Evolutionary conservation across 2,888 invertebrate species (phyloP), one percentile per base, ranked within the genome.

Genomic region (Hyposoter dolosus): DNA sequence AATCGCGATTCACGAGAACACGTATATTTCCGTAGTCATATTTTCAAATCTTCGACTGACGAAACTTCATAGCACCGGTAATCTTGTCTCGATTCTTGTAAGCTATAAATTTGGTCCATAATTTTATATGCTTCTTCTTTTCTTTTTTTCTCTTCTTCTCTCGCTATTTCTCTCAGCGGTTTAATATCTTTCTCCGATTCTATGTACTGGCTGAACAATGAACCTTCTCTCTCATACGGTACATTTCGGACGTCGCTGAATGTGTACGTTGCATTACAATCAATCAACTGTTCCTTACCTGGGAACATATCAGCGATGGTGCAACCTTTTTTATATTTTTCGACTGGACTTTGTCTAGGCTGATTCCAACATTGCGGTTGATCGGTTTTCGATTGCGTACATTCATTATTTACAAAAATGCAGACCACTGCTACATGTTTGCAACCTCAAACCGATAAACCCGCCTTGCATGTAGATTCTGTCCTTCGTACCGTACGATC

Each of bases 351-450:
- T 40, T 76, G 7, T 0, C 60, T 23, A 19, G 81, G 83, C 56
- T 68, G 35, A 63, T 86, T 84, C 82, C 86, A 86, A 45, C 60
- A 17, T 72, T 69, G 72, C 32, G 81, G 72, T 28, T 28, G 63
- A 66, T 77, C 77, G 32, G 81, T 86, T 71, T 86, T 86, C n/a
- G 81, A 81, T 50, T 65, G 32, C 15, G 81, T 84, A 50, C 71
- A 63, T 68, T 81, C 81, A 17, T 32, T 56, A 45, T 84, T 84
- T 3, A 80, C 60, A 9, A 75, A 86, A 69, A 86, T 76, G 23
- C 77, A 80, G 50, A 83, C 80, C 23, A 81, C 83, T 50, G 86
- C 83, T 9, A 71, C 80, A 69, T 83, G 86, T 60, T 86, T 86
- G 69, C 86, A 86, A 10, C 74, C 19, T 56, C 60, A 43, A 47